Percentiles rank a stretch among this genome's conserved stretches.
phyloP scores from a whole-genome alignment of 2,797 vertebrate species.

The Kryptopterus vitreolus region DNA sequence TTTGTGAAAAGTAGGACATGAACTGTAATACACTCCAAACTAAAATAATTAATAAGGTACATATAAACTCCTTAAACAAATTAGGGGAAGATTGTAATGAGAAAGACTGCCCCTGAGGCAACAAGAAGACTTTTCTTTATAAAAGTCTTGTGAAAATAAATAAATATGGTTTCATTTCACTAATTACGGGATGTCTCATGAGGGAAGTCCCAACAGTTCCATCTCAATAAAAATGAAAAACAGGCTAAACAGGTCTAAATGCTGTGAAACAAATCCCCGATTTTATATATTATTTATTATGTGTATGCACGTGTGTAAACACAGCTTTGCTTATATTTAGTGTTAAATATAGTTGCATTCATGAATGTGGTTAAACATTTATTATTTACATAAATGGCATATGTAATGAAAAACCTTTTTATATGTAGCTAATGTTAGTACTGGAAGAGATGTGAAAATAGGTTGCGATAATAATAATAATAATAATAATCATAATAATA shows the following conservation, averaged over 20 bases:
- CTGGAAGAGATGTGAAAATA: background rate
- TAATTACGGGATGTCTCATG: slow-evolving; percentile 36
- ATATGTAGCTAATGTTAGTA: background rate
- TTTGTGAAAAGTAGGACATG: slow-evolving; percentile 44
- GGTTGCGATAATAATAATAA: background rate
- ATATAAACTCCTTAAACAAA: slow-evolving; percentile 41
- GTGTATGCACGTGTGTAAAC: background rate
- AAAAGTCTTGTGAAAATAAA: slow-evolving; percentile 1
- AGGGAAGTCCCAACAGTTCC: slow-evolving; percentile 26
- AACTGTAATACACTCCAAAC: slow-evolving; percentile 11
- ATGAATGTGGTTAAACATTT: background rate
- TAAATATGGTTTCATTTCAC: too few relatives aligned
- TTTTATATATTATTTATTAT: background rate
- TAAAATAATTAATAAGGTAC: slow-evolving; percentile 43
- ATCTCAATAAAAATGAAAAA: slow-evolving; percentile 15
- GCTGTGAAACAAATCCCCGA: background rate
- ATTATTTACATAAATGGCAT: background rate
- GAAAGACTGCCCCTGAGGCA: slow-evolving; percentile 27
- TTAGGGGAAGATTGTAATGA: slow-evolving; percentile 20
- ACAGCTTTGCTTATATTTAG: background rate
- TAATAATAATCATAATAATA: background rate
- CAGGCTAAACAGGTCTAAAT: too few relatives aligned
- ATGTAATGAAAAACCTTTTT: background rate
- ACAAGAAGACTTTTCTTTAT: slow-evolving; percentile 19
- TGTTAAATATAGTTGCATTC: background rate